Evolutionary conservation across 2,888 invertebrate species (phyloP), one percentile per base, ranked within the genome.

Genomic region (Cephus nigrinus): DNA sequence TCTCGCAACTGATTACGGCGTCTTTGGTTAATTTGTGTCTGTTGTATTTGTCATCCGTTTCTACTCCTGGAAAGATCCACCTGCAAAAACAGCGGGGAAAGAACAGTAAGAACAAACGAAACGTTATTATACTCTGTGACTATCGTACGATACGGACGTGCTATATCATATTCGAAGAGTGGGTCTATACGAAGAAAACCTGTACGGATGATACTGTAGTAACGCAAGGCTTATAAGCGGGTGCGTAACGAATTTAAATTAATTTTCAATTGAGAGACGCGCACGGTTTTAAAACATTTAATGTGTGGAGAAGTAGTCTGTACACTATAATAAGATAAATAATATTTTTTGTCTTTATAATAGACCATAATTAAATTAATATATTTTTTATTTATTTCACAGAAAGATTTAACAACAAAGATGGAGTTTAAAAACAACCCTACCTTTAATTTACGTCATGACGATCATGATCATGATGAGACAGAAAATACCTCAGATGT

Each of bases 401-500:
- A 23, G 23, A 23, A 55, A 9, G 55, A 23, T 23, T 55, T 78
- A 86, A 5, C 83, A 84, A 55, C 9, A 55, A 55, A 1, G 2
- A 55, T 55, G 55, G 23, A 55, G 15, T 23, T 55, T 23, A 55
- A 23, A 55, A 55, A 55, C 23, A 55, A 23, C 1, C 3, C 55
- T 55, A 9, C 9, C 9, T 23, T 55, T 2, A 23, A 55, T 55
- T 55, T 55, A 9, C 55, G 55, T 23, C 23, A 55, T 2, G 55
- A 23, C 5, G 55, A 55, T 40, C 15, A 15, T 5, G 55, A 55
- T 40, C 15, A 15, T 5, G 15, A 40, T 55, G 23, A 55, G 55
- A 79, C 86, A 34, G 89, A 90, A 31, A 92, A 92, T 5, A 91
- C 91, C 0, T 92, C 93, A 0, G 92, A 92, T 11, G 93, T 95